Evolutionary conservation across 2,888 invertebrate genomes (phyloP).

Genomic region (Microctonus brassicae): DNA sequence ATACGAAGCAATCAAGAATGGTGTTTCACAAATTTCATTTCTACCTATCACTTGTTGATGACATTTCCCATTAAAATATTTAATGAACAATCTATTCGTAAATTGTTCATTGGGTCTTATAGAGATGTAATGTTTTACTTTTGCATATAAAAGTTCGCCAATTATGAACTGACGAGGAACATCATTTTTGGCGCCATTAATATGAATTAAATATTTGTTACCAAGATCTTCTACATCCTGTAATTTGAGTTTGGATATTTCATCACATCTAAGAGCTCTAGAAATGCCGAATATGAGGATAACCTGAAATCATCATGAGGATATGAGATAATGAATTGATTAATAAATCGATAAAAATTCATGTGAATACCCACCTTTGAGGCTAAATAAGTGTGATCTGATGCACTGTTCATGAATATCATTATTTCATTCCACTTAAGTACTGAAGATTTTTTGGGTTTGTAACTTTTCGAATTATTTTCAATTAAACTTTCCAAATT

Average conservation of each 20-base stretch:
- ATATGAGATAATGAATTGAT: constrained; percentile 13
- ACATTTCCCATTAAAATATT: no score
- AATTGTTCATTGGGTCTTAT: no score
- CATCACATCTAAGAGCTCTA: no score
- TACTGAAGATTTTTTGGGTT: constrained; percentile 30
- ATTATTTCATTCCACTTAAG: constrained; percentile 29
- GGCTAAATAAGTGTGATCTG: constrained; percentile 24
- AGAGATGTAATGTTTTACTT: constrained; percentile 18
- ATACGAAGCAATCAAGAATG: no score
- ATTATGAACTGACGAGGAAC: constrained; percentile 18
- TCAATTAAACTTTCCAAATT: neutral
- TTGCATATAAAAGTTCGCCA: constrained; percentile 25
- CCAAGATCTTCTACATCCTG: constrained; percentile 30
- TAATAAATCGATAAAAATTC: neutral
- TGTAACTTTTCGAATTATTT: constrained; percentile 18
- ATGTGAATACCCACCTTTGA: constrained; percentile 29
- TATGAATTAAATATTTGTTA: constrained; percentile 29
- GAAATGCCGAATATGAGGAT: constrained; percentile 34
- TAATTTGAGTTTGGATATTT: constrained; percentile 29
- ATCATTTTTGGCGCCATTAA: constrained; percentile 32
- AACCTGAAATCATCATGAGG: constrained; percentile 29
- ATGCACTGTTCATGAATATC: constrained; percentile 26
- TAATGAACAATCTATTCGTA: no score
- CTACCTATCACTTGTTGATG: no score
- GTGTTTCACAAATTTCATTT: no score